phyloP scores from a whole-genome alignment of 2,113 vertebrate species.

The Eidolon helvum region DNA sequence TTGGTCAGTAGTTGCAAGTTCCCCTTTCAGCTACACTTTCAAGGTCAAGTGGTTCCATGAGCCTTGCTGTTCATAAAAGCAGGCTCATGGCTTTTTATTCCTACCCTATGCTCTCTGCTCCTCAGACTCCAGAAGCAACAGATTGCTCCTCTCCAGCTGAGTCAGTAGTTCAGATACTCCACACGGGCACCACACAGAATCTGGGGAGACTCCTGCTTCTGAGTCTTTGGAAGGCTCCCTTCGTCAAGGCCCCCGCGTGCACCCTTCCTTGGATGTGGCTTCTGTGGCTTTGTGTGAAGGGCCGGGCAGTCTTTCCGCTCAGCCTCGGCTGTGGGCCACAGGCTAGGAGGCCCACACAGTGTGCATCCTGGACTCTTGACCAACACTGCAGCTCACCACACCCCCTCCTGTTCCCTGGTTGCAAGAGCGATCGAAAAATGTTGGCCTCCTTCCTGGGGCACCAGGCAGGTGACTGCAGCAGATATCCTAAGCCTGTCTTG shows the following conservation, averaged over 20 bases:
- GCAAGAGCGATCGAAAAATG: not conserved
- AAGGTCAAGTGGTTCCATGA: not conserved
- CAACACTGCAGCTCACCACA: accelerated
- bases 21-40: not conserved
- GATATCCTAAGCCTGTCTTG: not conserved
- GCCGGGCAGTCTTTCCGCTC: not conserved
- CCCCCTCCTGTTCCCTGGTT: not conserved
- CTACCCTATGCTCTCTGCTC: not conserved
- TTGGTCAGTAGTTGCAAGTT: not conserved
- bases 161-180: not conserved
- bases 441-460: not conserved
- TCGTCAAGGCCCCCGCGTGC: not conserved
- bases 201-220: not conserved
- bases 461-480: not conserved
- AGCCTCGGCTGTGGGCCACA: not conserved
- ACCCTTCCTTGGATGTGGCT: not conserved
- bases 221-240: not conserved
- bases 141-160: not conserved
- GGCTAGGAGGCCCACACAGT: not conserved
- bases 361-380: not conserved
- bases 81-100: not conserved
- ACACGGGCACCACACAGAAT: not conserved
- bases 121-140: not conserved
- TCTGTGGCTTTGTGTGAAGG: not conserved
- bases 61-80: not conserved